Evolutionary conservation across 2,888 invertebrate genomes (phyloP).

Genomic region (Leptopilina myrica): DNA sequence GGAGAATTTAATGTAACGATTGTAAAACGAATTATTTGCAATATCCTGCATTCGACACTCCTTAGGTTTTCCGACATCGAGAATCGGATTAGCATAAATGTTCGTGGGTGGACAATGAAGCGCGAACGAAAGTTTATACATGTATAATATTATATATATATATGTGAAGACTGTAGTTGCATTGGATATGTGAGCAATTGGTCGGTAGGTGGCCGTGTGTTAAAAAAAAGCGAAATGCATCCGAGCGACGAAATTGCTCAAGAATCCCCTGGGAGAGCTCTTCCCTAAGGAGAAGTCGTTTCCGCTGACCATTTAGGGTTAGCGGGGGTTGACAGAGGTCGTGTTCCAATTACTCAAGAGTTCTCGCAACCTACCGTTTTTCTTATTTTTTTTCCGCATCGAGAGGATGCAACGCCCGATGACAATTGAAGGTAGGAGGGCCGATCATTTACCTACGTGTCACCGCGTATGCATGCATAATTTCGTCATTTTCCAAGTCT

Average conservation of each 20-base stretch:
- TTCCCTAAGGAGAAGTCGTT: slow-evolving; percentile 62
- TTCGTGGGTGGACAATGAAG: slow-evolving; percentile 63
- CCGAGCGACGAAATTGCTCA: slow-evolving; percentile 53
- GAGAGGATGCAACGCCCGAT: slow-evolving; percentile 69
- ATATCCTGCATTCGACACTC: slow-evolving; percentile 46
- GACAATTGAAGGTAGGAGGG: slow-evolving; percentile 74
- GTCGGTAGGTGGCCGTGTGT: slow-evolving; percentile 50
- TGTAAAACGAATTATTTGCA: slow-evolving; percentile 42
- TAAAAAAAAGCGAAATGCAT: slow-evolving; percentile 55
- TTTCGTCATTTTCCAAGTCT: slow-evolving; percentile 12
- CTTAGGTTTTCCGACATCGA: slow-evolving; percentile 61
- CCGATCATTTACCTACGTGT: slow-evolving; percentile 71
- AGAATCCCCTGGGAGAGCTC: slow-evolving; percentile 44
- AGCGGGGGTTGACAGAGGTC: slow-evolving; percentile 73
- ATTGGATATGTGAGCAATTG: slow-evolving; percentile 48
- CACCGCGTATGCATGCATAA: slow-evolving; percentile 38
- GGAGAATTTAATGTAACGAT: slow-evolving; percentile 14
- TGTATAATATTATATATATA: too few species aligned
- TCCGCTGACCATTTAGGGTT: slow-evolving; percentile 73
- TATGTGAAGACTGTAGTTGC: slow-evolving; percentile 33
- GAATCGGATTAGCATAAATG: slow-evolving; percentile 69
- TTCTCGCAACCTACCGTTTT: slow-evolving; percentile 66
- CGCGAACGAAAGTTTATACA: slow-evolving; percentile 44
- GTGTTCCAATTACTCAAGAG: slow-evolving; percentile 75
- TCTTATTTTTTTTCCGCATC: slow-evolving; percentile 43